phyloP scores from a whole-genome alignment of 2,888 invertebrate species.

The Brachycybe producta region DNA sequence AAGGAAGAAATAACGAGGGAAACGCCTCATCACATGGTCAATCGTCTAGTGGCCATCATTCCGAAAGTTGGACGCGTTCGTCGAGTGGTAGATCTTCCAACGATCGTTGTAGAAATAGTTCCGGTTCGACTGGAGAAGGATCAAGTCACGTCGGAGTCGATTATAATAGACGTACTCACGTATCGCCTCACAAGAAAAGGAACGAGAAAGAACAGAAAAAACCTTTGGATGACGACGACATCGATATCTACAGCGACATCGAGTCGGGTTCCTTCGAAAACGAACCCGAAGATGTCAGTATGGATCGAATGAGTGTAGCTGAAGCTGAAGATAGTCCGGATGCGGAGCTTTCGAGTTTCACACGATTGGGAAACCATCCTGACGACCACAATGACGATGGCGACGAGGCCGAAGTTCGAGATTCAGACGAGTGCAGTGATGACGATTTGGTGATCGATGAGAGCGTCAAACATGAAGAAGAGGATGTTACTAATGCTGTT shows the following conservation, averaged over 20 bases:
- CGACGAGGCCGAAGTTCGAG: no score
- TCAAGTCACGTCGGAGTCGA: neutral
- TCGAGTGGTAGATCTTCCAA: no score
- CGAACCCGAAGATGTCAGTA: conserved; percentile 30
- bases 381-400: conserved; percentile 9
- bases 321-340: conserved; percentile 16
- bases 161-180: neutral
- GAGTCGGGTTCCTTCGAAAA: conserved; percentile 34
- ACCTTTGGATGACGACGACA: conserved; percentile 33
- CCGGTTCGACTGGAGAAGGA: no score
- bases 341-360: no score
- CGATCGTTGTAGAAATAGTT: neutral
- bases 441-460: conserved; percentile 24
- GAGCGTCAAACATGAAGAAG: conserved; percentile 22
- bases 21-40: no score
- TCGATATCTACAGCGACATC: conserved; percentile 50
- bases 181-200: conserved; percentile 14
- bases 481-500: conserved; percentile 21
- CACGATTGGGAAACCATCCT: neutral
- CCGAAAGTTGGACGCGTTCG: no score
- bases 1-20: conserved; percentile 22
- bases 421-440: conserved; percentile 22
- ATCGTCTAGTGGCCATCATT: conserved; percentile 12
- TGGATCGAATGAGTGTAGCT: conserved; percentile 8
- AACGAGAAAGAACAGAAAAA: conserved; percentile 21